Evolutionary conservation across 2,888 invertebrate genomes (phyloP), one percentile per base, ranked within the genome.

Genomic region (Pollenia angustigena): DNA sequence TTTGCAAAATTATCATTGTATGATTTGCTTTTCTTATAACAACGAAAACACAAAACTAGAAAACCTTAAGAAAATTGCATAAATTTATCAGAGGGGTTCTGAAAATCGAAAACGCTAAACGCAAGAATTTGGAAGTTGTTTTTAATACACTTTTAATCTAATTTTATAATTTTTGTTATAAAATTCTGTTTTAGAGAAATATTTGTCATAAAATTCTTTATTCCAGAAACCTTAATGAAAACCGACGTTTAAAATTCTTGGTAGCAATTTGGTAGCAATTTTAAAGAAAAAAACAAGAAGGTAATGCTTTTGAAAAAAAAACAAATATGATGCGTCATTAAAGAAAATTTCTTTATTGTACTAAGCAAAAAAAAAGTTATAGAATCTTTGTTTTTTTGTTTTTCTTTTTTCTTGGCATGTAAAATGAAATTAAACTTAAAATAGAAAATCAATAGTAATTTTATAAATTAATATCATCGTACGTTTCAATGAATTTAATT

Each of bases 381-480:
- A 48, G 16, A 4, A 50, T 11, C 4, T 3, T 11, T 48, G 66
- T 56, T 80, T 12, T 16, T 23, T 23, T n/a, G 18, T 23, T 23
- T 23, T 23, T 23, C 23, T 23, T 46, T 72, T 64, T 56, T 32
- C 23, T 40, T 50, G 16, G 42, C 44, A 6, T 48, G 56, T 56
- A 46, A 74, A 56, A 74, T 42, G 44, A 50, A 81, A 68, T 48
- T 16, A 44, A 68, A 68, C 32, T 42, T 60, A 40, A 75, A 68
- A 60, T 62, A 82, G 52, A 82, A 82, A 82, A 82, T 81, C 81
- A 68, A 81, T 81, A 81, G 48, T 52, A 68, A 75, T 68, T 76
- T 69, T 50, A 76, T 62, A 76, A 44, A 60, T 48, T 50, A 54
- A 18, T 40, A 75, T 68, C 18, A 23, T 50, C 16, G 9, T 44